Evolutionary conservation across 2,113 vertebrate genomes (phyloP).

Genomic region (Bufo gargarizans): DNA sequence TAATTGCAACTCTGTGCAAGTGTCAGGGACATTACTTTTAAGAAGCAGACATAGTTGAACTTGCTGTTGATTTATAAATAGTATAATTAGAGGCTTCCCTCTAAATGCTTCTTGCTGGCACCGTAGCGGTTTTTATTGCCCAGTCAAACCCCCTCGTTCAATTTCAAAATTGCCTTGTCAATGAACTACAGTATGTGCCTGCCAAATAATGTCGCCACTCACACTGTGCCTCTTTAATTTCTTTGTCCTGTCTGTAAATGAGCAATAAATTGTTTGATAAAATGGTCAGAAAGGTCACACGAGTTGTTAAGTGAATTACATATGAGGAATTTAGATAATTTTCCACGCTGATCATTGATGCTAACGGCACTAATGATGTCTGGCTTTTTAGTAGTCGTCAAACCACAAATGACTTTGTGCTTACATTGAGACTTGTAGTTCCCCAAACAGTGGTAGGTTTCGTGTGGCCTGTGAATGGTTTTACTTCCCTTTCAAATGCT

Average conservation of each 20-base stretch:
- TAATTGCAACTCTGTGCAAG: constrained; percentile 57
- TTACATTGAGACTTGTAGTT: constrained; percentile 9
- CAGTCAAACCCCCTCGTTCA: constrained; percentile 94
- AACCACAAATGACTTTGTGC: constrained; percentile 14
- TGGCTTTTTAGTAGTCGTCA: background rate
- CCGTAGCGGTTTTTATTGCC: constrained; percentile 90
- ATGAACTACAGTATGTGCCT: constrained; percentile 82
- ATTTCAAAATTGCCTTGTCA: constrained; percentile 99
- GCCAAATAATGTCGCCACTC: constrained; percentile 82
- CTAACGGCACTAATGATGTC: constrained; percentile 50
- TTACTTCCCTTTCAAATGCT: background rate
- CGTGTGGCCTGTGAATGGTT: background rate
- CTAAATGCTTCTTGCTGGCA: constrained; percentile 82
- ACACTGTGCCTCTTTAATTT: constrained; percentile 82
- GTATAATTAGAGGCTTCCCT: constrained; percentile 89
- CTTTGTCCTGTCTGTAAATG: constrained; percentile 77
- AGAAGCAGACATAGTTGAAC: constrained; percentile 82
- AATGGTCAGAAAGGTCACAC: constrained; percentile 77
- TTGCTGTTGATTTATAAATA: constrained; percentile 97
- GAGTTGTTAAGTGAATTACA: constrained; percentile 78
- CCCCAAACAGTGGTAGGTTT: background rate
- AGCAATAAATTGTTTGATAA: constrained; percentile 82
- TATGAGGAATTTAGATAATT: constrained; percentile 67
- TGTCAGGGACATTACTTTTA: constrained; percentile 28
- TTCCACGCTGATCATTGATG: constrained; percentile 62